A percentile compares a stretch with the other conserved stretches of the same genome.
Evolutionary conservation across 2,113 vertebrate species (phyloP).

Genomic region (Cryptoleucopteryx plumbea): DNA sequence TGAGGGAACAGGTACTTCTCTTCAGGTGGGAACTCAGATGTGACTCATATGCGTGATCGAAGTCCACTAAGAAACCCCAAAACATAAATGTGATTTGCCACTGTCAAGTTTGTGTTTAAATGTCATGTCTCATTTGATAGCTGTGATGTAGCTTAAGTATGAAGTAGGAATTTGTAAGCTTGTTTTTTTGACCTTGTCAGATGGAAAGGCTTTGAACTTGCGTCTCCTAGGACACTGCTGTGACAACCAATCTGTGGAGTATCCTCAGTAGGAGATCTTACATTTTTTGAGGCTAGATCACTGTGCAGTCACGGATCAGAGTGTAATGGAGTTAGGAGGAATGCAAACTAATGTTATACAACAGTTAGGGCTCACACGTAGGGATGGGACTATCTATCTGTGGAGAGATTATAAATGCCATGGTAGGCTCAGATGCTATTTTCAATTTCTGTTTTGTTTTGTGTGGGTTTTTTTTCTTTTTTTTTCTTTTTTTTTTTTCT

Average conservation of each 20-base stretch:
- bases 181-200: not conserved
- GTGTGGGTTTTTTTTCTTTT: too few relatives aligned
- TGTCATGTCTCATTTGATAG: not conserved
- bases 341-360: not conserved
- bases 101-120: not conserved
- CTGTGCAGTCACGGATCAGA: not conserved
- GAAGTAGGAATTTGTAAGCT: not conserved
- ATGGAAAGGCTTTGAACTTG: slow-evolving; percentile 9
- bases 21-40: not conserved
- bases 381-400: not conserved
- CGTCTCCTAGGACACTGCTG: not conserved
- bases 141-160: not conserved
- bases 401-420: not conserved
- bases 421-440: not conserved
- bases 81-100: not conserved
- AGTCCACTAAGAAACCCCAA: not conserved
- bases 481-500: too few relatives aligned
- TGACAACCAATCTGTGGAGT: not conserved
- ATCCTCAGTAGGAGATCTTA: not conserved
- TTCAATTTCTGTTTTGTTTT: not conserved
- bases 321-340: not conserved
- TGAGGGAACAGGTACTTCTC: not conserved
- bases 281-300: not conserved
- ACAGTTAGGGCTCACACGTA: not conserved
- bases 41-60: not conserved